Conservation (phyloP, 2,113 vertebrate genomes). For the Urocolius indicus region DNA sequence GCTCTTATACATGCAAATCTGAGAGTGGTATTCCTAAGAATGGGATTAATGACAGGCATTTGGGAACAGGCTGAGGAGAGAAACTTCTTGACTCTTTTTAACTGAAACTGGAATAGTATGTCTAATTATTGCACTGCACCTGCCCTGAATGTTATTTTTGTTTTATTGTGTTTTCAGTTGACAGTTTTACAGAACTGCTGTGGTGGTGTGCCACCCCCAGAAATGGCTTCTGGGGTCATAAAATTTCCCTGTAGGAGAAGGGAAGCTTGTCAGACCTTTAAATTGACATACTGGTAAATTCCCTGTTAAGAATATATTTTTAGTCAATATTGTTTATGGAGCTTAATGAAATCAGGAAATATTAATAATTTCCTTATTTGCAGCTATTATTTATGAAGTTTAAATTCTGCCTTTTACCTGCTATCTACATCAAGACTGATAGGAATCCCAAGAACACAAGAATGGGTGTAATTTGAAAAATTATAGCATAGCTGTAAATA, state of each 20-base stretch:
- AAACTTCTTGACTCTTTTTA: background rate
- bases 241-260: background rate
- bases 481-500: background rate
- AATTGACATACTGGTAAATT: background rate
- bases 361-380: background rate
- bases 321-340: background rate
- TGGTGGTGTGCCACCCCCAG: background rate
- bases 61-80: background rate
- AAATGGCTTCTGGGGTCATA: background rate
- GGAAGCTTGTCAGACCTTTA: background rate
- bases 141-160: background rate
- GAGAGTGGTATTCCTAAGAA: background rate
- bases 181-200: background rate
- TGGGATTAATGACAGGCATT: background rate
- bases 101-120: background rate
- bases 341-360: background rate
- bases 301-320: background rate
- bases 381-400: background rate
- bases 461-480: background rate
- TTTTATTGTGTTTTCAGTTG: background rate
- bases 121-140: background rate
- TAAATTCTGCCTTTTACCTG: background rate
- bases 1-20: background rate
- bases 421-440: background rate
- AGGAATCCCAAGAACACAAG: background rate